Conservation (phyloP, 2,888 invertebrate species). For the Prosapia bicincta region DNA sequence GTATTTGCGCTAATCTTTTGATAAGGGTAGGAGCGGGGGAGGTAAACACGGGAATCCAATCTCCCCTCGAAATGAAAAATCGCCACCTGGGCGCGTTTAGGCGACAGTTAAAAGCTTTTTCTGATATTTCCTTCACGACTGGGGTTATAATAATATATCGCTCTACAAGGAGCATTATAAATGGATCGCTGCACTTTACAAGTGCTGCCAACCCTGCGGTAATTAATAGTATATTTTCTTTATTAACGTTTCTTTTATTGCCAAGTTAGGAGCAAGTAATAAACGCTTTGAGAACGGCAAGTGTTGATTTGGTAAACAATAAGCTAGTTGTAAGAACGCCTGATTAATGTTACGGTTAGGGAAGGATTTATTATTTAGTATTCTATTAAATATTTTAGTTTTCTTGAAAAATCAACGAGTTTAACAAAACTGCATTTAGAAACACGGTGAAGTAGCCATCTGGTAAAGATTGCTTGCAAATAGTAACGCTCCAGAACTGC, state of each 20-base stretch:
- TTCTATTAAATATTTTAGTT: too few species aligned
- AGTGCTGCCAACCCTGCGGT: neutral
- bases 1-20: neutral
- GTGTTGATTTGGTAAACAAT: too few species aligned
- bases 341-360: too few species aligned
- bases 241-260: neutral
- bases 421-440: too few species aligned
- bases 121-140: neutral
- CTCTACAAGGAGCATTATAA: neutral
- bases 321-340: too few species aligned
- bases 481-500: too few species aligned
- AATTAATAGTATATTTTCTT: neutral
- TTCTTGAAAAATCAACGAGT: too few species aligned
- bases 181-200: neutral
- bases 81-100: neutral
- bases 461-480: too few species aligned
- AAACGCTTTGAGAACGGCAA: too few species aligned
- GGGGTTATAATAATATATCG: neutral
- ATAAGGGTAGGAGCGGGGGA: neutral
- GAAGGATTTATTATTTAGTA: too few species aligned
- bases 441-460: too few species aligned
- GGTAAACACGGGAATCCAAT: neutral
- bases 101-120: neutral
- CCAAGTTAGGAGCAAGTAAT: too few species aligned
- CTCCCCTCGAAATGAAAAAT: neutral